These are phyloP conservation scores for Mythimna albipuncta DNA, from an alignment of 2,888 invertebrate genomes.

Conservation along the genomic window DNA sequence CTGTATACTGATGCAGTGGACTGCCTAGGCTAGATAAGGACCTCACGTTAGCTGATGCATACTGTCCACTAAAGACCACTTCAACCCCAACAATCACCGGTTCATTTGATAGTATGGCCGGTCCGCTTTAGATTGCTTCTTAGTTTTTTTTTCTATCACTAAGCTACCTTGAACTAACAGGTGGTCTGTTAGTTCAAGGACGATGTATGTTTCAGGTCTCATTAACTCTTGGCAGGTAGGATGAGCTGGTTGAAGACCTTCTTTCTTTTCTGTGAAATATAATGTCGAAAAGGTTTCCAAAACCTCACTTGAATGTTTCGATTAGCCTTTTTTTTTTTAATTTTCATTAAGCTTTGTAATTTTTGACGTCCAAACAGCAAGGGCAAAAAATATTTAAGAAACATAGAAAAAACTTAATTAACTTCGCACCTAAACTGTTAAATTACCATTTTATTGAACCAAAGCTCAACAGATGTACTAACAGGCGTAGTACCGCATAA, in stretches of 20 bases:
- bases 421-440: constrained; percentile 35
- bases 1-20: too few species aligned
- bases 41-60: not conserved
- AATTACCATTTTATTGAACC: constrained; percentile 45
- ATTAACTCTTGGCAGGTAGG: too few species aligned
- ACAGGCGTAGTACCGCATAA: constrained; percentile 64
- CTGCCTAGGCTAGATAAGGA: too few species aligned
- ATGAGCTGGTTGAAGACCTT: too few species aligned
- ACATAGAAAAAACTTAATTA: constrained; percentile 10
- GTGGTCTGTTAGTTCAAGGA: too few species aligned
- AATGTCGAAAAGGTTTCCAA: too few species aligned
- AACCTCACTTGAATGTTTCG: too few species aligned
- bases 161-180: too few species aligned
- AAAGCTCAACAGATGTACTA: constrained; percentile 61
- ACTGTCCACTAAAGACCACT: not conserved
- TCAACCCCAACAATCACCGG: not conserved
- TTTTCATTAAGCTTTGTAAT: not conserved
- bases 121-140: not conserved
- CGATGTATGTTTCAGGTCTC: too few species aligned
- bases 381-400: not conserved
- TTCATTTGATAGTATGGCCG: not conserved
- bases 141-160: too few species aligned
- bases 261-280: too few species aligned
- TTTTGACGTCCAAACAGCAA: not conserved
- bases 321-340: not conserved